Base-by-base conservation (phyloP, 2,113 vertebrate genomes). In the Macquaria australasica region DNA sequence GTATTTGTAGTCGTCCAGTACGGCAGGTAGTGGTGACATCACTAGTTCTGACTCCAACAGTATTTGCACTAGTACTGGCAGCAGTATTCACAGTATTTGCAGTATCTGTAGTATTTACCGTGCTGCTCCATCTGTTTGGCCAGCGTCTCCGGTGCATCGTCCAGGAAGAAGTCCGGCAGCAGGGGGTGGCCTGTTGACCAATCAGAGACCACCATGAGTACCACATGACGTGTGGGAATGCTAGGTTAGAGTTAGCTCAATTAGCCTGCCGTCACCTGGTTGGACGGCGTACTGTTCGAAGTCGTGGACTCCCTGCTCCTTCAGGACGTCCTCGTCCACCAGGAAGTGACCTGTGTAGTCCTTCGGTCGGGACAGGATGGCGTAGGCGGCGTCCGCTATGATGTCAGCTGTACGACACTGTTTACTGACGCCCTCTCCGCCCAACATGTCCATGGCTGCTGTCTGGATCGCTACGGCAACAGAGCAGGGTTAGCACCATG, bases 81-180 rank as follows among this genome's bases (percentile, higher is more conserved):
- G 37, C 7, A 51, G 25, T 56, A 28, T 18, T n/a, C 14, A 0
- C n/a, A n/a, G n/a, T n/a, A n/a, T n/a, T n/a, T n/a, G n/a, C 6
- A 73, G 62, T 51, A 12, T 8, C 0, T 20, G 51, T 16, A 15
- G 48, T 56, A 69, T 93, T 89, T 91, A 99, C 98, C 97, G 0
- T 92, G 81, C 58, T 94, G 55, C 91, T 96, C 93, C 89, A 95
- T 92, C 85, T 96, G 93, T 58, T 91, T 56, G 1, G 75, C 88
- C 75, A 95, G 25, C 0, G 66, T 86, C 55, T 96, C 91, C 12
- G 89, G 91, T 0, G 82, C 73, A 6, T 94, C 95, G 81, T 99
- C 98, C 92, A 99, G 94, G 94, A 99, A 99, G 85, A 99, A 99
- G 92, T 99, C 98, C 51, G 98, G 98, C 59, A 99, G 89, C 82